These are phyloP conservation scores for Galeopsomyia nigrocyanea DNA, from an alignment of 2,888 invertebrate species.

Conservation along the genomic window DNA sequence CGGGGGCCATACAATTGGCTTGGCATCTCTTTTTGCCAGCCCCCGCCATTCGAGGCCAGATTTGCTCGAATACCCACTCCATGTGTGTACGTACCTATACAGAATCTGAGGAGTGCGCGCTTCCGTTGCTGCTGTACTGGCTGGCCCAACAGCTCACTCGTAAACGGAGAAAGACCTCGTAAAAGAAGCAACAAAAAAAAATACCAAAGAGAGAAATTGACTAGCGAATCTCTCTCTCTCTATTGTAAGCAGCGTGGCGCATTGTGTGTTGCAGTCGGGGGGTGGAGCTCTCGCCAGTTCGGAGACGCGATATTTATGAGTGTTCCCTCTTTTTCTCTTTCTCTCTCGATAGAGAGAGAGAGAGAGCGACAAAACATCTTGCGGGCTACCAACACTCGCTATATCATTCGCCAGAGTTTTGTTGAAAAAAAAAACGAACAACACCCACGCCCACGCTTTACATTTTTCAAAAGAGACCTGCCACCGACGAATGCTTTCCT, in stretches of 20 bases:
- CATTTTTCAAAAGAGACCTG: slow-evolving; percentile 28
- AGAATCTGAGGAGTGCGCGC: slow-evolving; percentile 25
- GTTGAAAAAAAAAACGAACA: slow-evolving; percentile 1
- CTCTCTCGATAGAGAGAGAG: slow-evolving; percentile 45
- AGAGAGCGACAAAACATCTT: slow-evolving; percentile 40
- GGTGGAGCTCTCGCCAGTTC: slow-evolving; percentile 43
- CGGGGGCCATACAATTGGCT: slow-evolving; percentile 47
- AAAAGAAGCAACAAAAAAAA: neutral
- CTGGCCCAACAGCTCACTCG: slow-evolving; percentile 35
- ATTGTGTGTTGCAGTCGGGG: slow-evolving; percentile 38
- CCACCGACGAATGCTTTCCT: neutral
- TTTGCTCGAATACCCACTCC: slow-evolving; percentile 49
- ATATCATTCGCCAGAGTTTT: slow-evolving; percentile 28
- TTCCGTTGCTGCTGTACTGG: slow-evolving; percentile 51
- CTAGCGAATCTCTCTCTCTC: no score
- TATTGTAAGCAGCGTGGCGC: no score
- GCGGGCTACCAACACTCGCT: slow-evolving; percentile 43
- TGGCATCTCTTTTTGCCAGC: slow-evolving; percentile 35
- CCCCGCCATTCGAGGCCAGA: slow-evolving; percentile 15
- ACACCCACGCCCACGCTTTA: neutral
- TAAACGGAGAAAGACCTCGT: neutral
- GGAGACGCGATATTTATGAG: slow-evolving; percentile 53
- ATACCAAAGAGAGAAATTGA: no score
- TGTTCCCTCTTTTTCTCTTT: slow-evolving; percentile 18
- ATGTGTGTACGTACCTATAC: slow-evolving; percentile 43